Evolutionary conservation across 1,140 invertebrate species (phyloP), one percentile per base, ranked within the genome.

Genomic region (Melanaphis sacchari): DNA sequence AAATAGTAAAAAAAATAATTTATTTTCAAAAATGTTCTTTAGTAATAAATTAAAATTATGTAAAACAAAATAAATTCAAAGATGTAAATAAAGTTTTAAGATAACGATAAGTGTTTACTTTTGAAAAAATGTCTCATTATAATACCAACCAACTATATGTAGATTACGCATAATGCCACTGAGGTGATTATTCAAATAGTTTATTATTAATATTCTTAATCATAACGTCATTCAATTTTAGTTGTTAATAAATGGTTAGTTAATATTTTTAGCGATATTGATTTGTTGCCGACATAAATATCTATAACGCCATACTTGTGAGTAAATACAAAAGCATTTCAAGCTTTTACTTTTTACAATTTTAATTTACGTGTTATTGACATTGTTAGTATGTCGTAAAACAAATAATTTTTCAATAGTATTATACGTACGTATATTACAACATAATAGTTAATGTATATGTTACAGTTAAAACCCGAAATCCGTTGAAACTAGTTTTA

Each of bases 351-450:
- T 8, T 26, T 84, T 84, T 40, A 84, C 21, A 84, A 84, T 84
- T 84, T 84, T 84, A 84, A 84, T 84, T 84, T 41, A 26, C 38
- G 24, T 26, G 82, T 84, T 40, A 84, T 26, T 84, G 82, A 84
- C 38, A 41, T 84, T 84, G n/a, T 76, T 84, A 40, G 38, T 84
- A 40, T 84, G 82, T 24, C 7, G 24, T 40, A 82, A n/a, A 76
- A n/a, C 5, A n/a, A 6, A n/a, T 76, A 76, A n/a, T 76, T 76
- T 76, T 66, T n/a, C 4, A 18, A 43, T 43, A 66, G n/a, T n/a
- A 66, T 9, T 26, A 26, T 59, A 59, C 4, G 15, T 31, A 66
- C 3, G 59, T 15, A 66, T 66, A 11, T 4, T 66, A 11, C 4
- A 66, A 3, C 31, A 66, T 9, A 66, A 40, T 38, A 82, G 6